These are phyloP conservation scores for Hesperia comma DNA, from an alignment of 2,888 invertebrate species.

Conservation along the genomic window DNA sequence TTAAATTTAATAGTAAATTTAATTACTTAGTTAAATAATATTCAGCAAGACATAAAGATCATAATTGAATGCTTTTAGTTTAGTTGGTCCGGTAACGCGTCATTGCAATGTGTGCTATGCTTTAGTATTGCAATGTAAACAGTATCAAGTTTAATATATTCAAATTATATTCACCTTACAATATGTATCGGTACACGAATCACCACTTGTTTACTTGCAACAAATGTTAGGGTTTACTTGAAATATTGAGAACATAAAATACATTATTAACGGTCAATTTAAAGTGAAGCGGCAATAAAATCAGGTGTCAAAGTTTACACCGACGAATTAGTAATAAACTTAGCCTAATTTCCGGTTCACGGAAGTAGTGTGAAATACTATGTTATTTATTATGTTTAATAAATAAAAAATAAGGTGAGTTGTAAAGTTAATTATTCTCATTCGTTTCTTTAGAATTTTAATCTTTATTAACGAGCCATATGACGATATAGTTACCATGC, in stretches of 20 bases:
- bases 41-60: no score
- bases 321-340: constrained; percentile 33
- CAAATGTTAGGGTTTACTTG: constrained; percentile 45
- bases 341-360: constrained; percentile 15
- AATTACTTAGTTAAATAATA: no score
- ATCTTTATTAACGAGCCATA: no score
- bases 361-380: neutral
- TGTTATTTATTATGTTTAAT: neutral
- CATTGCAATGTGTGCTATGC: no score
- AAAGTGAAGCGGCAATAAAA: constrained; percentile 23
- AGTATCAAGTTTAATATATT: constrained; percentile 26
- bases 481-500: no score
- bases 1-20: no score
- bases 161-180: constrained; percentile 34
- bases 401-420: neutral
- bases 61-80: no score
- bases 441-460: neutral
- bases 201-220: constrained; percentile 39
- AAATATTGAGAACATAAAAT: constrained; percentile 18
- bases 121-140: constrained; percentile 14
- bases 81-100: no score
- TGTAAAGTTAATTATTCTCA: no score
- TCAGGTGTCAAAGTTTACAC: constrained; percentile 36
- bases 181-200: constrained; percentile 15
- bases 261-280: constrained; percentile 31